Evolutionary conservation across 2,797 vertebrate genomes (phyloP).

Genomic region (Pseudomugil tenellus): DNA sequence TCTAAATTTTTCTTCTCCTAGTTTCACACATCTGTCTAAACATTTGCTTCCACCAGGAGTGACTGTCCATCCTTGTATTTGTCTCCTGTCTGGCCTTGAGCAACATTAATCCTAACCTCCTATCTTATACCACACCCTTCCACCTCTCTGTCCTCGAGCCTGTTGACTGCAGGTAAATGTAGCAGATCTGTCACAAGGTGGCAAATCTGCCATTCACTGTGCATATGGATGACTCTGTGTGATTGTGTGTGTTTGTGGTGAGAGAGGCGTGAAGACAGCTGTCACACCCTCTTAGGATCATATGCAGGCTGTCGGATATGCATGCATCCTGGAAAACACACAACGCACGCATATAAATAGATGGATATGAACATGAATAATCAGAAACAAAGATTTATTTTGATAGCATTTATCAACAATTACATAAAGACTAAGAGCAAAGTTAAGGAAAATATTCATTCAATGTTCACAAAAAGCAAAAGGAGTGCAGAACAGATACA

Average conservation of each 20-base stretch:
- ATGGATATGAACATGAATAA: not conserved
- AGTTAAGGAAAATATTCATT: too few relatives aligned
- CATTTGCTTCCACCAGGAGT: constrained; percentile 12
- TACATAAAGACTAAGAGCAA: too few relatives aligned
- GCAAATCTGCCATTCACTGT: constrained; percentile 67
- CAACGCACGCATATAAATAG: not conserved
- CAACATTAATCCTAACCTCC: constrained; percentile 41
- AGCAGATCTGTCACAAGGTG: constrained; percentile 56
- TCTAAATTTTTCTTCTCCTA: not conserved
- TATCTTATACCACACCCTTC: constrained; percentile 43
- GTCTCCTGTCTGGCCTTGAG: constrained; percentile 45
- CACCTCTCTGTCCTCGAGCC: constrained; percentile 58
- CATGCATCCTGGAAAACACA: constrained; percentile 49
- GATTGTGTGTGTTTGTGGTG: constrained; percentile 17
- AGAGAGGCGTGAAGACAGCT: constrained; percentile 68
- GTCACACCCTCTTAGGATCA: constrained; percentile 83
- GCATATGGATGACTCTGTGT: constrained; percentile 25
- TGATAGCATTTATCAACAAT: too few relatives aligned
- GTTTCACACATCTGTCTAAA: constrained; percentile 34
- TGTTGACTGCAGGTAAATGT: constrained; percentile 60
- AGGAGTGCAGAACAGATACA: too few relatives aligned
- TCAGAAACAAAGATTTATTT: too few relatives aligned
- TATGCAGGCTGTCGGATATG: constrained; percentile 80
- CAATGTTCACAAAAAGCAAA: too few relatives aligned
- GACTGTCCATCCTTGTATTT: constrained; percentile 30